These are phyloP conservation scores for Crypturellus undulatus DNA, from an alignment of 2,113 vertebrate species.

Conservation along the genomic window DNA sequence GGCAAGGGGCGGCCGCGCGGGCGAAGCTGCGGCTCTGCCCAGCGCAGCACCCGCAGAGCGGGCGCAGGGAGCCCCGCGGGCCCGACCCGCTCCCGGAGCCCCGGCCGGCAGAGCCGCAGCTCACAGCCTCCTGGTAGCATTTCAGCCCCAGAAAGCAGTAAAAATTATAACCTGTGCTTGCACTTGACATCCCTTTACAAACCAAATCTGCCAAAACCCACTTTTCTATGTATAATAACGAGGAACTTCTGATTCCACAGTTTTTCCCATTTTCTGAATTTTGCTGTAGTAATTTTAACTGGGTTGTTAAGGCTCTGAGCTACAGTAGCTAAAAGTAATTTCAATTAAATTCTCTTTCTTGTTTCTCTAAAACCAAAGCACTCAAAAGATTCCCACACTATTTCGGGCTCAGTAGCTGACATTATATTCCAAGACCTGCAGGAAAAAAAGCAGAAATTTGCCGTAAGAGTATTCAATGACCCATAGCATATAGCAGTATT, in stretches of 20 bases:
- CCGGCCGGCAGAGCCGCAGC: too few species aligned
- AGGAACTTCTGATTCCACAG: neutral
- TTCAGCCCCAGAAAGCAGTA: neutral
- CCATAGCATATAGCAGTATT: conserved; percentile 39
- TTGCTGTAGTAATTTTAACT: neutral
- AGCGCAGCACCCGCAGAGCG: too few species aligned
- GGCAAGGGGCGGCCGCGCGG: too few species aligned
- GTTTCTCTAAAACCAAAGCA: neutral
- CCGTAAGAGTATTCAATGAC: conserved; percentile 27
- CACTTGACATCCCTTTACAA: neutral
- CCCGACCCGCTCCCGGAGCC: too few species aligned
- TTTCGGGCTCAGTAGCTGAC: conserved; percentile 25
- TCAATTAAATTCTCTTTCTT: neutral
- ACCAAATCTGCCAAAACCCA: neutral
- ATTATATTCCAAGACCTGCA: conserved; percentile 17
- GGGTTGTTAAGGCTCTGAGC: neutral
- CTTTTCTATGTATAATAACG: neutral
- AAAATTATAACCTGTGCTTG: neutral
- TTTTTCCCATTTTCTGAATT: neutral
- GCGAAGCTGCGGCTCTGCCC: too few species aligned
- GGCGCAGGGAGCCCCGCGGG: too few species aligned
- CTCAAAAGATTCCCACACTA: neutral
- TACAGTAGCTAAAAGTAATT: neutral
- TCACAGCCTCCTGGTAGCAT: too few species aligned
- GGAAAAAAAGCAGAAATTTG: conserved; percentile 11